Conservation (phyloP, 2,113 vertebrate genomes). For the Kobus ellipsiprymnus region DNA sequence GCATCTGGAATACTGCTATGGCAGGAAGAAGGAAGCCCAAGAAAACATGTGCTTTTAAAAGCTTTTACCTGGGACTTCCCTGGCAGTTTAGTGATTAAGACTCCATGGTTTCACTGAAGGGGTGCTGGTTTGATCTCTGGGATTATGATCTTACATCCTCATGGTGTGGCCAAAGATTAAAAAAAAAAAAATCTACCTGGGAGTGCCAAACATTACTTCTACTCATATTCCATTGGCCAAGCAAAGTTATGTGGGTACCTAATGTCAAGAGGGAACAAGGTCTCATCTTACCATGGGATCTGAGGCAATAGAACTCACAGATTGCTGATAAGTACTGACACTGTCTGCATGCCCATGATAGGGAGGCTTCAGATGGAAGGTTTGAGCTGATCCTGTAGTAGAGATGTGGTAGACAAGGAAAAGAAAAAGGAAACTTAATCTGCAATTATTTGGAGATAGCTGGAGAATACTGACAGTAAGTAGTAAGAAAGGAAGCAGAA, state of each 20-base stretch:
- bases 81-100: background rate
- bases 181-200: background rate
- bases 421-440: background rate
- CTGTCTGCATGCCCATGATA: too few species aligned
- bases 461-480: fast-evolving
- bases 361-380: background rate
- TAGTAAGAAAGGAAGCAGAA: background rate
- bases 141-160: background rate
- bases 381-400: background rate
- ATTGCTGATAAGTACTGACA: too few species aligned
- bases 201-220: background rate
- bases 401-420: too few species aligned
- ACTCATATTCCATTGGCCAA: background rate
- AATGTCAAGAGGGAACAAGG: background rate
- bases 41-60: background rate
- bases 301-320: background rate
- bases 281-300: too few species aligned
- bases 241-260: background rate
- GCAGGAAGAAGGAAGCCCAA: background rate
- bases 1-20: background rate
- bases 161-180: background rate
- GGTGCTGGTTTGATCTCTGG: background rate
- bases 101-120: background rate
- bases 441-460: fast-evolving
- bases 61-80: background rate